A percentile compares a stretch with the other conserved stretches of the same genome.
phyloP scores from a whole-genome alignment of 2,888 invertebrate species.

The Pyralis farinalis region DNA sequence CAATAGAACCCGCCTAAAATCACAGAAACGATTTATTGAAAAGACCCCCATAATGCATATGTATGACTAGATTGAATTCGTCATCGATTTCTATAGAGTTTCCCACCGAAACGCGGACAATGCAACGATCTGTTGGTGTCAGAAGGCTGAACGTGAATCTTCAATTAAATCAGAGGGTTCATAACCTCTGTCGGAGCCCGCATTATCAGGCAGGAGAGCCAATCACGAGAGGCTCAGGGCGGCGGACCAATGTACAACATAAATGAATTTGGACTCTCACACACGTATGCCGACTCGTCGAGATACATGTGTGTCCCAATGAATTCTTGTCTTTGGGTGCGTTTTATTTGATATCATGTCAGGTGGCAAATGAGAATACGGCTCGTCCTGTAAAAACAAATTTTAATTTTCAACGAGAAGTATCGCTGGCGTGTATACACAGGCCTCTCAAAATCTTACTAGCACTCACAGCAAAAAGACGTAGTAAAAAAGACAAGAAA shows the following conservation, averaged over 20 bases:
- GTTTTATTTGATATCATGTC: too few relatives aligned
- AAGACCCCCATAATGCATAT: background rate
- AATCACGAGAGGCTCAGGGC: constrained; percentile 55
- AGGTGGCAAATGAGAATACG: too few relatives aligned
- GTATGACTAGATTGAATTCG: constrained; percentile 7
- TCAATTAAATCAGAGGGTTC: constrained; percentile 74
- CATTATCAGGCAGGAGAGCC: constrained; percentile 60
- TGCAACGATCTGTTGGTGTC: constrained; percentile 35
- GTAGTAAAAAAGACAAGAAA: too few relatives aligned
- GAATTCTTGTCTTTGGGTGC: too few relatives aligned
- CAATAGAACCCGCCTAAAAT: too few relatives aligned
- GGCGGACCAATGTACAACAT: constrained; percentile 37
- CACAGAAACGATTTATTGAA: too few relatives aligned
- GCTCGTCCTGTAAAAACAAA: too few relatives aligned
- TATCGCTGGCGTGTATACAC: too few relatives aligned
- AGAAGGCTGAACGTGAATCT: constrained; percentile 49
- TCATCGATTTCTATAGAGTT: constrained; percentile 18
- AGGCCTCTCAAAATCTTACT: too few relatives aligned
- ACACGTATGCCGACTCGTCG: constrained; percentile 10
- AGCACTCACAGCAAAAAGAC: too few relatives aligned
- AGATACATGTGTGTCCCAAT: too few relatives aligned
- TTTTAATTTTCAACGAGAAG: too few relatives aligned
- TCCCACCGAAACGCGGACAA: constrained; percentile 35
- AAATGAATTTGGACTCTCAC: constrained; percentile 47
- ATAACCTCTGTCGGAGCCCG: constrained; percentile 62